Conservation (phyloP, 2,113 vertebrate genomes). For the Salvelinus namaycush region DNA sequence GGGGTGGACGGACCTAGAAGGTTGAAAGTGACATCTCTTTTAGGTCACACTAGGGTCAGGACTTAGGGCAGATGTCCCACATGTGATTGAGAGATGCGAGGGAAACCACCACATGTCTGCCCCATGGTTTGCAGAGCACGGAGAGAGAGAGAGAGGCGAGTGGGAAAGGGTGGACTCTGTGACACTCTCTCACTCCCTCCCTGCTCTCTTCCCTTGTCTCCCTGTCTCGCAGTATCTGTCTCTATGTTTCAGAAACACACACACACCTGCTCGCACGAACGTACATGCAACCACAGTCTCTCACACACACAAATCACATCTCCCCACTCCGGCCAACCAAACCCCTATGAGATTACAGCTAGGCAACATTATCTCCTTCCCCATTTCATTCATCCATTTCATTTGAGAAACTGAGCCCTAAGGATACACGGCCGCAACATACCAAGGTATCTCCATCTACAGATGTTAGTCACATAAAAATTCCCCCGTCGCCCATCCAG, state of each 20-base stretch:
- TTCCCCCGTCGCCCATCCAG: slow-evolving; percentile 42
- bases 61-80: slow-evolving; percentile 29
- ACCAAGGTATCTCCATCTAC: slow-evolving; percentile 27
- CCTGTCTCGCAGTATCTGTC: not conserved
- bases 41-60: slow-evolving; percentile 43
- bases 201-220: not conserved
- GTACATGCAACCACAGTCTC: not conserved
- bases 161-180: not conserved
- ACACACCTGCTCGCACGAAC: not conserved
- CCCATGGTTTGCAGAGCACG: not conserved
- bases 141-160: not conserved
- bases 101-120: not conserved
- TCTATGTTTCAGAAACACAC: not conserved
- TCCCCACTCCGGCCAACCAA: slow-evolving; percentile 1
- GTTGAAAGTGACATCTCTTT: slow-evolving; percentile 26
- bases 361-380: slow-evolving; percentile 4
- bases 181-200: not conserved
- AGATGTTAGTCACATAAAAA: slow-evolving; percentile 52
- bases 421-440: not conserved
- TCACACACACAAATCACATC: not conserved
- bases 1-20: not conserved
- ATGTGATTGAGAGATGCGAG: slow-evolving; percentile 39
- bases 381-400: not conserved
- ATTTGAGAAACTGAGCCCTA: not conserved
- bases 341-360: not conserved